Conservation (phyloP, 2,113 vertebrate species). For the Eleginops maclovinus region DNA sequence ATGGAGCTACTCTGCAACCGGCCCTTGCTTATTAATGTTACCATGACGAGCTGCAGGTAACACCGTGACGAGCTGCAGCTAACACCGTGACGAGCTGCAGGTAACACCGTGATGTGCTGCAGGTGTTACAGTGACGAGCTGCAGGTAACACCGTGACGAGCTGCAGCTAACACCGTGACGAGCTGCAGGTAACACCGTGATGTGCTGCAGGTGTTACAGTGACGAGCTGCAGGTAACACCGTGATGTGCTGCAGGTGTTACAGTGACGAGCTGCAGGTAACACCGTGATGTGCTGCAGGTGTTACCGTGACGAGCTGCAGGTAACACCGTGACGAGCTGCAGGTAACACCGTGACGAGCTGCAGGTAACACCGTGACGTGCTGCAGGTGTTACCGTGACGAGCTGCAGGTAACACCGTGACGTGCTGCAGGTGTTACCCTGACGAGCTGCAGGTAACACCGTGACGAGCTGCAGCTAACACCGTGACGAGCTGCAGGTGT, state of each 20-base stretch:
- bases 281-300: background rate
- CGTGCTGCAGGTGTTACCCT: background rate
- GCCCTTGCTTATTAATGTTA: too few species aligned
- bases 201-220: slow-evolving; percentile 86
- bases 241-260: background rate
- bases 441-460: slow-evolving; percentile 72
- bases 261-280: too few species aligned
- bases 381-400: background rate
- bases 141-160: too few species aligned
- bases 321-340: slow-evolving; percentile 88
- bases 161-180: background rate
- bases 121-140: background rate
- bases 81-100: too few species aligned
- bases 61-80: background rate
- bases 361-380: background rate
- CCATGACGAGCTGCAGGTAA: too few species aligned
- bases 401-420: too few species aligned
- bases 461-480: slow-evolving; percentile 87
- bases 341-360: slow-evolving; percentile 67
- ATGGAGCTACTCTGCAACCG: too few species aligned
- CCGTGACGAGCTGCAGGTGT: background rate
- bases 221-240: background rate
- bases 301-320: background rate
- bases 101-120: background rate
- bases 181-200: slow-evolving; percentile 80